These are phyloP conservation scores for Lasioglossum pauxillum DNA, from an alignment of 2,888 invertebrate genomes.

Conservation along the genomic window DNA sequence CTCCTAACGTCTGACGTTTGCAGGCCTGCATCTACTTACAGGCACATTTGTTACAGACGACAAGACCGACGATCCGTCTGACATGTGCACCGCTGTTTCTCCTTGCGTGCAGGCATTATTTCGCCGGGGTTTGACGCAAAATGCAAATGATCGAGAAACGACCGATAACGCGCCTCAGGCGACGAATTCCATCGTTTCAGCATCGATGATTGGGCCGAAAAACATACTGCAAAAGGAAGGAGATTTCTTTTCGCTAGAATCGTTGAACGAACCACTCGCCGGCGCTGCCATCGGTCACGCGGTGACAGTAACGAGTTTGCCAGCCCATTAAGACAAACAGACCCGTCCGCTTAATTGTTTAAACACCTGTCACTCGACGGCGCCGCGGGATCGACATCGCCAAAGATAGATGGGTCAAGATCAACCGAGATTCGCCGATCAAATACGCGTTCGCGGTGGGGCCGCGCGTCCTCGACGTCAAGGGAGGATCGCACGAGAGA, in stretches of 20 bases:
- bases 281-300: not conserved
- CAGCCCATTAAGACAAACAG: not conserved
- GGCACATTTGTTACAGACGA: constrained; percentile 62
- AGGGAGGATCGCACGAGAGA: constrained; percentile 13
- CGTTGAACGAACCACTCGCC: not conserved
- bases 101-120: constrained; percentile 54
- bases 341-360: constrained; percentile 40
- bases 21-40: constrained; percentile 64
- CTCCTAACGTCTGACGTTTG: constrained; percentile 55
- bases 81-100: constrained; percentile 50
- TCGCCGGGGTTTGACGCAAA: constrained; percentile 40
- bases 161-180: constrained; percentile 31
- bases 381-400: constrained; percentile 25
- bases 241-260: not conserved
- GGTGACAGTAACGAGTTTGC: not conserved
- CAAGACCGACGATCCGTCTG: constrained; percentile 65
- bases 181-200: constrained; percentile 21
- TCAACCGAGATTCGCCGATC: constrained; percentile 39
- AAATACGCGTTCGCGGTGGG: constrained; percentile 17
- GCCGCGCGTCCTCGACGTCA: not conserved
- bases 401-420: constrained; percentile 28
- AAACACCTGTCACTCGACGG: constrained; percentile 49
- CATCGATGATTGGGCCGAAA: not conserved
- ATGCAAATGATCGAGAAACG: constrained; percentile 48
- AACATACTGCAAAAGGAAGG: not conserved